Conservation (phyloP, 2,888 invertebrate genomes). For the Argyresthia goedartella region DNA sequence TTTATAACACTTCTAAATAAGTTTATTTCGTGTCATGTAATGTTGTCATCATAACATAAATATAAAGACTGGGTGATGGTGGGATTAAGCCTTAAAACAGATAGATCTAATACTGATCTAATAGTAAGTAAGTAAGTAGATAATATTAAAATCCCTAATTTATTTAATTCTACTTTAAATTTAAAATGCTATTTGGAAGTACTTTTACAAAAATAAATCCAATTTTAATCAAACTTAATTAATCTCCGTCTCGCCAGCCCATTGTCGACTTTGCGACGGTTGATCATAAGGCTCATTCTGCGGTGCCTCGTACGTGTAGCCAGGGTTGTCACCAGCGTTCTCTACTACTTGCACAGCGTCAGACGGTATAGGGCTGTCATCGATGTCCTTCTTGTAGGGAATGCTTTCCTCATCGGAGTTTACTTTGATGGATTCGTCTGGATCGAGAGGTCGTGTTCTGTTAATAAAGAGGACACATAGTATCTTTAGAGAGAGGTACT, state of each 20-base stretch:
- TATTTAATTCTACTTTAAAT: too few species aligned
- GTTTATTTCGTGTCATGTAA: too few species aligned
- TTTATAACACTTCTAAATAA: too few species aligned
- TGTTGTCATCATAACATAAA: too few species aligned
- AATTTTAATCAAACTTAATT: constrained; percentile 26
- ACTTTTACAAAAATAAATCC: not conserved
- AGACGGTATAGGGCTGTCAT: constrained; percentile 50
- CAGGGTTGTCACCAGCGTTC: constrained; percentile 16
- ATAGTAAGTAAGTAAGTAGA: too few species aligned
- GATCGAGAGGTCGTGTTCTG: constrained; percentile 46
- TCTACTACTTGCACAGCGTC: constrained; percentile 39
- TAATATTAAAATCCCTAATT: too few species aligned
- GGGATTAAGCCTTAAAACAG: too few species aligned
- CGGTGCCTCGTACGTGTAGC: constrained; percentile 16
- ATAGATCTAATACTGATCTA: too few species aligned
- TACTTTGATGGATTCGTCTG: constrained; percentile 53
- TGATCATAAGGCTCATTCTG: not conserved
- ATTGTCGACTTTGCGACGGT: constrained; percentile 24
- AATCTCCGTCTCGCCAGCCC: constrained; percentile 58
- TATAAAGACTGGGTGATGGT: too few species aligned
- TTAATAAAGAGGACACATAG: not conserved
- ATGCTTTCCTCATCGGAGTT: constrained; percentile 61
- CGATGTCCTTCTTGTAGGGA: constrained; percentile 58
- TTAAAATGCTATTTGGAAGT: too few species aligned
- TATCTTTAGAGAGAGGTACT: too few species aligned